Base-by-base conservation (phyloP, 2,113 vertebrate genomes). In the human region DNA sequence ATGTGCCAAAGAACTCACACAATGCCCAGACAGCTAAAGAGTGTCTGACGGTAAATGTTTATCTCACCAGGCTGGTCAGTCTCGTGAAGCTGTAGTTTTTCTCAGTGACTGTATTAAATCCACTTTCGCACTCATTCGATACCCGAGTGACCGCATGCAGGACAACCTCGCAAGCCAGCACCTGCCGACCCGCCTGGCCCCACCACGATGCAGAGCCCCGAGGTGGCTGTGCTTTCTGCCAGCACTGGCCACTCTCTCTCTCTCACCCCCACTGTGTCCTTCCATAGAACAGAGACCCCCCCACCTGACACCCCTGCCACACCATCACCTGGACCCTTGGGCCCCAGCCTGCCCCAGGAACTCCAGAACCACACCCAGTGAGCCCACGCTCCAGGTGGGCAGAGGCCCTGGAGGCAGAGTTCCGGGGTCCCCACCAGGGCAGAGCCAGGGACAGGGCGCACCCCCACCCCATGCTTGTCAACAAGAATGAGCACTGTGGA, bases 1-100 rank as follows among this genome's bases (percentile, higher is more conserved):
- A 2, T 3, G 2, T 2, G 40, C 55, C 25, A 12, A n/a, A 23
- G 16, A 38, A 48, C 14, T 57, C 57, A 45, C 6, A 2, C 1
- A 1, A 32, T 11, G 25, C 50, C 86, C 86, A 43, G 50, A 14
- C 43, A 55, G 8, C 11, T 2, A 27, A 43, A 45, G 32, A 5
- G 11, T 3, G 27, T 30, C n/a, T 55, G 16, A 38, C 0, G 0
- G 5, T 17, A 14, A 27, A 8, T 27, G 73, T 43, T 3, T 27
- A 14, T 30, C 17, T 76, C 3, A 27, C 70, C 38, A 73, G 61
- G 35, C 20, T 20, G 4, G 11, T 7, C 40, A 61, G 72, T 11
- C 59, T 10, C 10, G 6, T 55, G 52, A 55, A 55, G 76, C 40
- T 17, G 9, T 1, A 11, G n/a, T 5, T 4, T 30, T 7, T 45